Base-by-base conservation (phyloP, 1,140 invertebrate species). In the Nasonia giraulti region DNA sequence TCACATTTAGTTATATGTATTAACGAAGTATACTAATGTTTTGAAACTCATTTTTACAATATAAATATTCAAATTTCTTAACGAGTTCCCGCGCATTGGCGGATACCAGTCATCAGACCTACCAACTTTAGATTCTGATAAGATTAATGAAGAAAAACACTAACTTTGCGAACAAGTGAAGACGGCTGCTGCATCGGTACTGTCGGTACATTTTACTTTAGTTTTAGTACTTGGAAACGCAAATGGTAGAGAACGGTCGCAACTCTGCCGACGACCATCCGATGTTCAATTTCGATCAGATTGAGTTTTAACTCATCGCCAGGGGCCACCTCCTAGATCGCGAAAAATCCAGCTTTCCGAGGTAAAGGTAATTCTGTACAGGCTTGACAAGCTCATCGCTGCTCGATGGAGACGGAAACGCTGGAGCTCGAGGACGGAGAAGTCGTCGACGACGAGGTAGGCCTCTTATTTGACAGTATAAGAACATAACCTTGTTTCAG, bases 371-470 rank as follows among this genome's bases (percentile, higher is more conserved):
- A n/a, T 62, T 62, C 17, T 7, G 17, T n/a, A 1, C 17, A n/a
- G 83, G 68, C 23, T 69, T 23, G 1, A 31, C 10, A 33, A 77
- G 12, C 47, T 0, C 20, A 50, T 1, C 14, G 2, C n/a, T 17
- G 5, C 31, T 68, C 40, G 20, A 92, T 92, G 92, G 91, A 92
- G 82, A 87, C 91, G 7, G 92, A 92, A 81, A 87, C 91, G n/a
- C 83, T 92, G 68, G 91, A 92, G 27, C 83, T 92, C 5, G 92
- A 92, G 80, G 92, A 92, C 76, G 92, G 92, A 23, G 92, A 92
- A 86, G 87, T 92, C 71, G 87, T 92, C 37, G 91, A 92, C 27
- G 89, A 92, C 71, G 92, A 92, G 91, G 91, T 92, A 83, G 37
- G 71, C 81, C 68, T 87, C 87, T 85, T 79, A 83, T 87, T 89